Conservation (phyloP, 2,113 vertebrate species). For the Eonycteris spelaea region DNA sequence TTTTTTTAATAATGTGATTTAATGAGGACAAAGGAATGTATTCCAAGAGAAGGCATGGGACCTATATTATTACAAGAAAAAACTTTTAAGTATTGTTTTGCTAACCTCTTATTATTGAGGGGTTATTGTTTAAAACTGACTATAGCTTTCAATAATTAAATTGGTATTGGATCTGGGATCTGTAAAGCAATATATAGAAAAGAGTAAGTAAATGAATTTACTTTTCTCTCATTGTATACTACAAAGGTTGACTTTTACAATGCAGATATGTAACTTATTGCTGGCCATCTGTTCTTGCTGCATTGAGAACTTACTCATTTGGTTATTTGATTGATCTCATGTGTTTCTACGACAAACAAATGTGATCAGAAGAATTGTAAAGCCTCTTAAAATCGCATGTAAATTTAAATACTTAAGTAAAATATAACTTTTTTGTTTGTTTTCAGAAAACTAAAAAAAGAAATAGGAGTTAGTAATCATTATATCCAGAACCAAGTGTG, state of each 20-base stretch:
- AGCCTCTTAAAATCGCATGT: neutral
- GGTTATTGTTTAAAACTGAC: neutral
- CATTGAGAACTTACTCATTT: neutral
- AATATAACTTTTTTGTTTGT: neutral
- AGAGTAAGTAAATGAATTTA: neutral
- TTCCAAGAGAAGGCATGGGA: neutral
- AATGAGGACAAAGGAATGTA: neutral
- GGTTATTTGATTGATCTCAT: conserved; percentile 6
- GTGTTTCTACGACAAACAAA: neutral
- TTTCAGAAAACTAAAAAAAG: neutral
- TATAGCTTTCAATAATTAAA: neutral
- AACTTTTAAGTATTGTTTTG: neutral
- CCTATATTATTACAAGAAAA: neutral
- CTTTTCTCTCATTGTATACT: neutral
- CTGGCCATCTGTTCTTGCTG: neutral
- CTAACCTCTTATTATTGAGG: neutral
- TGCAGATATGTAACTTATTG: neutral
- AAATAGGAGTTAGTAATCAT: neutral
- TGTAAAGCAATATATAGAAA: neutral
- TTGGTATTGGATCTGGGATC: neutral
- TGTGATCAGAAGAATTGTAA: neutral
- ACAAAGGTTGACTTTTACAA: neutral
- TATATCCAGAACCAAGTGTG: neutral
- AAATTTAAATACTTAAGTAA: conserved; percentile 1
- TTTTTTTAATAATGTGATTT: neutral